These are phyloP conservation scores for Exocentrus adspersus DNA, from an alignment of 2,888 invertebrate species.

Conservation along the genomic window DNA sequence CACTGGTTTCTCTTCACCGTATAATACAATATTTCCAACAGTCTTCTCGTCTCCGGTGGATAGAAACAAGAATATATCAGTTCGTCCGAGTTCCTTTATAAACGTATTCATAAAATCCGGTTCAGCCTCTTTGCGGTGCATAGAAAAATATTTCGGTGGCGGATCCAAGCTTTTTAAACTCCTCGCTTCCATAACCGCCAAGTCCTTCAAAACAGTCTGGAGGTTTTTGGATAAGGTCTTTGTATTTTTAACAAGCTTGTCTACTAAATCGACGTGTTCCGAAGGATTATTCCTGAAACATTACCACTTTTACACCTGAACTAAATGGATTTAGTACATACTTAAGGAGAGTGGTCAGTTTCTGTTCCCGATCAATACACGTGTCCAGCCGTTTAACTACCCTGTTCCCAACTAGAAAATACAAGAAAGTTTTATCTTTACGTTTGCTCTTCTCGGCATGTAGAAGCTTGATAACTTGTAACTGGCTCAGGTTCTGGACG, in stretches of 20 bases:
- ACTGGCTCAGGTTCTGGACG: conserved; percentile 77
- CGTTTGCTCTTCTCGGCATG: conserved; percentile 77
- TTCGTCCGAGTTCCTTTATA: conserved; percentile 70
- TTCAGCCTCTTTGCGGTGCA: conserved; percentile 80
- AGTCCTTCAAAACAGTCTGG: conserved; percentile 73
- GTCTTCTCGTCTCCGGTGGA: conserved; percentile 77
- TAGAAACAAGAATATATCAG: conserved; percentile 72
- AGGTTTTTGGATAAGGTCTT: conserved; percentile 74
- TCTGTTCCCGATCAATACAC: conserved; percentile 74
- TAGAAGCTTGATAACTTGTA: conserved; percentile 75
- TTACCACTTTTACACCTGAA: conserved; percentile 1
- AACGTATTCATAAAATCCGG: conserved; percentile 79
- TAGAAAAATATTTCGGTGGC: conserved; percentile 67
- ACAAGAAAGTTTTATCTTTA: conserved; percentile 72
- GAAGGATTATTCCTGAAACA: conserved; percentile 74
- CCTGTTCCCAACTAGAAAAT: conserved; percentile 80
- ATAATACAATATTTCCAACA: conserved; percentile 67
- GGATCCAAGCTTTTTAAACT: conserved; percentile 66
- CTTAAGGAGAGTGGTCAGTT: conserved; percentile 77
- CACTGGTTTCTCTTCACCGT: conserved; percentile 68
- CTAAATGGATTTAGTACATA: conserved; percentile 67
- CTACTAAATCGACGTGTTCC: conserved; percentile 76
- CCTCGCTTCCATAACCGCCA: conserved; percentile 75
- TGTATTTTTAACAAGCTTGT: conserved; percentile 76
- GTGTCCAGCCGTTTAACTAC: conserved; percentile 71